Percentiles rank a stretch among this genome's conserved stretches.
These are phyloP conservation scores for Pardalotus punctatus DNA, from an alignment of 2,113 vertebrate species.

Conservation along the genomic window DNA sequence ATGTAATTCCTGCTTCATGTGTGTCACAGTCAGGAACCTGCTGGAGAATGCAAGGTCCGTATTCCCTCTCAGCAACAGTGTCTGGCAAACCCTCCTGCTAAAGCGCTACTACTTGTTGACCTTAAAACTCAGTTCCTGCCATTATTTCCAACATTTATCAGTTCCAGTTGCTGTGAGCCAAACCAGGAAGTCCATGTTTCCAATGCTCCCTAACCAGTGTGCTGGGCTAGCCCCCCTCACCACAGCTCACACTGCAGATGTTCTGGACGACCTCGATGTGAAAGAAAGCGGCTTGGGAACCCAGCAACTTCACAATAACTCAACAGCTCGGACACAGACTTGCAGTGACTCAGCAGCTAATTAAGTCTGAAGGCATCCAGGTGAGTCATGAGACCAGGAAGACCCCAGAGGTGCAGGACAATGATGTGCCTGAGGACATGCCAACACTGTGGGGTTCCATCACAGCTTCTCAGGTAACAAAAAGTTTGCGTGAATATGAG, in stretches of 20 bases:
- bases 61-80: fast-evolving
- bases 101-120: not conserved
- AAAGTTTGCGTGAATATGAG: not conserved
- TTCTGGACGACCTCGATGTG: not conserved
- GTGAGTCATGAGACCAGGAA: fast-evolving
- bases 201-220: fast-evolving
- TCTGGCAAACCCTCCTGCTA: not conserved
- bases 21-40: fast-evolving
- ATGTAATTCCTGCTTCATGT: fast-evolving
- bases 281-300: not conserved
- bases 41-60: fast-evolving
- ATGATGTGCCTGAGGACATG: not conserved
- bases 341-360: not conserved
- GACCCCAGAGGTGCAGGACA: not conserved
- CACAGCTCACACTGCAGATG: not conserved
- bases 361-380: not conserved
- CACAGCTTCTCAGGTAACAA: not conserved
- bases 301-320: not conserved
- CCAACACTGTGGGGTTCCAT: fast-evolving
- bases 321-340: not conserved
- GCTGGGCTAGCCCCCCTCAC: not conserved
- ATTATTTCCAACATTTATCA: not conserved
- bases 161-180: not conserved
- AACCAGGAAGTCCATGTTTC: fast-evolving
- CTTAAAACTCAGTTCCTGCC: not conserved